Evolutionary conservation across 2,113 vertebrate genomes (phyloP).

Genomic region (Strix aluco): DNA sequence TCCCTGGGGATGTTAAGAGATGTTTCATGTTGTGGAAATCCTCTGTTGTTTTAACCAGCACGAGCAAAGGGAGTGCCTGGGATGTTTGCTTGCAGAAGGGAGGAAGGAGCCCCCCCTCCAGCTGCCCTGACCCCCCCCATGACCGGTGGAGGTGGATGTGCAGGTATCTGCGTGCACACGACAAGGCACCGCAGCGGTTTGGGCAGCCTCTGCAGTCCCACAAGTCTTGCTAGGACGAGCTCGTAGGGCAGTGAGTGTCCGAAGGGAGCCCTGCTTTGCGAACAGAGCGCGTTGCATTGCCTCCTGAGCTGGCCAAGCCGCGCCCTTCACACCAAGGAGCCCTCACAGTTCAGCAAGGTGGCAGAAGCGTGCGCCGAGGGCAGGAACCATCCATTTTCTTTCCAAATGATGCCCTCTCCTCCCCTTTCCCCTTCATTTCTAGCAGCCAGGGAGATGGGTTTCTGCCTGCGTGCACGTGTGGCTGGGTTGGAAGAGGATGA

Average conservation of each 20-base stretch:
- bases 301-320: neutral
- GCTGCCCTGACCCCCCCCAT: neutral
- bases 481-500: neutral
- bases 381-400: neutral
- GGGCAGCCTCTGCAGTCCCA: neutral
- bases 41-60: neutral
- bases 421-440: neutral
- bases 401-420: neutral
- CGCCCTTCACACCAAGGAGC: rapidly evolving
- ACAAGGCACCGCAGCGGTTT: rapidly evolving
- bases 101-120: neutral
- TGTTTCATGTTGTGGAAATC: neutral
- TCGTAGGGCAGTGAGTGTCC: neutral
- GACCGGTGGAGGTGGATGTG: too few relatives aligned
- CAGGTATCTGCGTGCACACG: rapidly evolving
- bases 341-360: rapidly evolving
- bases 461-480: rapidly evolving
- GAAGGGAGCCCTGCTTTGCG: neutral
- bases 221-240: neutral
- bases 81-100: rapidly evolving
- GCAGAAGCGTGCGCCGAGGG: neutral
- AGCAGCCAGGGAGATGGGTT: neutral
- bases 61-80: neutral
- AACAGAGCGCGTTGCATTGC: too few relatives aligned
- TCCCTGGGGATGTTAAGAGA: neutral